phyloP scores from a whole-genome alignment of 1,140 invertebrate species.

The Acyrthosiphon pisum region DNA sequence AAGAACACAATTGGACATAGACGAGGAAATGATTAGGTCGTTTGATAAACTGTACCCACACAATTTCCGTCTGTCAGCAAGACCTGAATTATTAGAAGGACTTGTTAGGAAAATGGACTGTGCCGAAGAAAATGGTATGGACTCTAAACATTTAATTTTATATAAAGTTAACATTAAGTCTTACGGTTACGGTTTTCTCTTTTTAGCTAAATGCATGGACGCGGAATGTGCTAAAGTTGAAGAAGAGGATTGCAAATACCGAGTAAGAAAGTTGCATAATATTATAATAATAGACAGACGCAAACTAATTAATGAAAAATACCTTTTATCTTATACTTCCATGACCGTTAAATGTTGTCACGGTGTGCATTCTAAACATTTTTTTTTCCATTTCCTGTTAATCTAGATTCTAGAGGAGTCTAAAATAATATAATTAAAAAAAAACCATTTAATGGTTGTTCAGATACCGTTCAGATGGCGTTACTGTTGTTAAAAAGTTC shows the following conservation, averaged over 20 bases:
- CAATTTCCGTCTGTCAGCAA: neutral
- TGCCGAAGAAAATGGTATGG: neutral
- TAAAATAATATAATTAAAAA: too few relatives aligned
- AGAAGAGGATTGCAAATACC: neutral
- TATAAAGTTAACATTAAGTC: neutral
- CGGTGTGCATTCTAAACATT: too few relatives aligned
- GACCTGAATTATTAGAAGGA: neutral
- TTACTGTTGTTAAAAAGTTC: too few relatives aligned
- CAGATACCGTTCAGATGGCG: too few relatives aligned
- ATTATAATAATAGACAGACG: neutral
- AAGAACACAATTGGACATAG: constrained; percentile 37
- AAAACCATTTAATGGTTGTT: too few relatives aligned
- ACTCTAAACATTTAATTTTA: neutral
- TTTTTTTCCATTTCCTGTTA: too few relatives aligned
- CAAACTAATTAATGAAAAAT: neutral
- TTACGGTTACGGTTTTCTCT: neutral
- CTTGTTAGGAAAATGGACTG: neutral
- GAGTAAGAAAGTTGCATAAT: neutral
- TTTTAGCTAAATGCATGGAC: neutral
- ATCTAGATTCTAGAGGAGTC: too few relatives aligned
- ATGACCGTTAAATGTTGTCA: neutral
- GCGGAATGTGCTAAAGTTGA: neutral
- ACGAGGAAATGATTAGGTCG: neutral
- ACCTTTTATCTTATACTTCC: neutral
- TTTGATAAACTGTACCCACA: constrained; percentile 42